A percentile compares a stretch with the other conserved stretches of the same genome.
Evolutionary conservation across 2,113 vertebrate genomes (phyloP).

Genomic region (Charadrius vociferus): DNA sequence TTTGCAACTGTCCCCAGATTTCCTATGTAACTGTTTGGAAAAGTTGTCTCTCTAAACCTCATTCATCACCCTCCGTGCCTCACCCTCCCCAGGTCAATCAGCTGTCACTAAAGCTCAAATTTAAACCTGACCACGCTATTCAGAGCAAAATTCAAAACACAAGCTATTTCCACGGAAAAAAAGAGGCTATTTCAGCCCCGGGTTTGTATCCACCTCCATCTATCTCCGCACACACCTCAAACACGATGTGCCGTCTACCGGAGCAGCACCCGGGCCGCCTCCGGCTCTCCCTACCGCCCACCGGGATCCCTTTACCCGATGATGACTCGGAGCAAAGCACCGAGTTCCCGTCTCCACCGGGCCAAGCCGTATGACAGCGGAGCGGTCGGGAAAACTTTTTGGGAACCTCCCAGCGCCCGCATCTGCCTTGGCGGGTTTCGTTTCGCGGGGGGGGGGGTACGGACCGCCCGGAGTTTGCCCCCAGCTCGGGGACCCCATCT

Average conservation of each 20-base stretch:
- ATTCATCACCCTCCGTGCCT: background rate
- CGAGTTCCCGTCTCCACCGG: background rate
- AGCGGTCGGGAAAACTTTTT: background rate
- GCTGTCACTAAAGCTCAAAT: background rate
- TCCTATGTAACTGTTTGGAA: background rate
- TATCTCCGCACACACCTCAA: background rate
- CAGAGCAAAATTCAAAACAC: background rate
- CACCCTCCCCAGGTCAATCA: background rate
- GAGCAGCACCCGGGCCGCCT: background rate
- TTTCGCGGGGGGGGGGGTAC: background rate
- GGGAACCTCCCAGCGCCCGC: background rate
- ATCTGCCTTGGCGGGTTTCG: background rate
- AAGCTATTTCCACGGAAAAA: background rate
- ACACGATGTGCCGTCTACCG: rapidly evolving
- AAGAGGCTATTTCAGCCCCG: background rate
- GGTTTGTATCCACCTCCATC: background rate
- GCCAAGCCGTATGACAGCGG: background rate
- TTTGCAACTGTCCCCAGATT: background rate
- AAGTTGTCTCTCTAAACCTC: background rate
- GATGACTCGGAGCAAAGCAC: background rate
- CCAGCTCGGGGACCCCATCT: background rate
- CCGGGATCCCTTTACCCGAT: rapidly evolving
- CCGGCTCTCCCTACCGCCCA: background rate
- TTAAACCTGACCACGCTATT: background rate
- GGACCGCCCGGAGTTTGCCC: background rate